phyloP scores from a whole-genome alignment of 2,797 vertebrate genomes.

The Cirrhinus molitorella region DNA sequence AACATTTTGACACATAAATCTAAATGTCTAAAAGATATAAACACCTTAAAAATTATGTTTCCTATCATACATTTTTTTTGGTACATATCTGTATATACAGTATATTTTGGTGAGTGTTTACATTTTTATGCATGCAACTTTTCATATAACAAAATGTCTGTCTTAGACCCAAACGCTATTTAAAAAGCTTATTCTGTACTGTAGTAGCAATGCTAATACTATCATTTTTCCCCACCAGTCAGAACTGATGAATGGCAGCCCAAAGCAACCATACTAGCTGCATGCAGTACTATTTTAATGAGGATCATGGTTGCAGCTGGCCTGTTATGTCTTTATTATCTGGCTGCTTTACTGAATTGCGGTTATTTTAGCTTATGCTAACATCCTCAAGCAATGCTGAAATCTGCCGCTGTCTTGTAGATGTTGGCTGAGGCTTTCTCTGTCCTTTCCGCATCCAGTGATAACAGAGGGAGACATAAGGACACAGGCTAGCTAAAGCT shows the following conservation, averaged over 20 bases:
- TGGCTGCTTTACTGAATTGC: neutral
- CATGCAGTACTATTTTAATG: slow-evolving; percentile 15
- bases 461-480: slow-evolving; percentile 7
- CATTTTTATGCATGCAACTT: neutral
- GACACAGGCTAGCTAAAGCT: slow-evolving; percentile 41
- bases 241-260: neutral
- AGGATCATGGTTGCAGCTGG: slow-evolving; percentile 7
- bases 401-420: neutral
- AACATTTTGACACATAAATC: neutral
- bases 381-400: slow-evolving; percentile 13
- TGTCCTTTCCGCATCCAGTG: slow-evolving; percentile 20
- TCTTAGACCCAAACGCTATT: no score
- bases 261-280: neutral
- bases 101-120: neutral
- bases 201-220: neutral
- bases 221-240: neutral
- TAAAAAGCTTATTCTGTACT: neutral
- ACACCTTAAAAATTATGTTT: neutral
- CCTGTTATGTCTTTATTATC: slow-evolving; percentile 27
- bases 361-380: neutral
- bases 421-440: neutral
- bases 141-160: neutral
- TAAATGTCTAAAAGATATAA: neutral
- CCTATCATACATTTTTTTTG: neutral
- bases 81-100: neutral